Evolutionary conservation across 2,797 vertebrate species (phyloP).

Genomic region (Ctenopoma multispine): DNA sequence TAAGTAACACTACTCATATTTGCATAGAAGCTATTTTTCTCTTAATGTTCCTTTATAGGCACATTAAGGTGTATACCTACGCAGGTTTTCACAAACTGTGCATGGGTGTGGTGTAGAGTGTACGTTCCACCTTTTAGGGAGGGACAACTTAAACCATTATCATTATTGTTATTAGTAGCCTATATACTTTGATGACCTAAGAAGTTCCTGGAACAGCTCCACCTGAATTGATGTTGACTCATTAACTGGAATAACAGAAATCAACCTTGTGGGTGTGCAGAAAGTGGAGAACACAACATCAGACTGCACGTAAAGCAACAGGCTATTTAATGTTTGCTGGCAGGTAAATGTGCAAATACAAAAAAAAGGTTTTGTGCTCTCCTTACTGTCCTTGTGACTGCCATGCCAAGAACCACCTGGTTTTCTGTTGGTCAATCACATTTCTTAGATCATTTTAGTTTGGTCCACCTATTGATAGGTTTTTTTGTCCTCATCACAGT

Average conservation of each 20-base stretch:
- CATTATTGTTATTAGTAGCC: neutral
- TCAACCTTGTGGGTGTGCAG: conserved; percentile 13
- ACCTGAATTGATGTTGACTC: conserved; percentile 7
- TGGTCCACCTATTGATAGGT: too few relatives aligned
- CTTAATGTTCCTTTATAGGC: neutral
- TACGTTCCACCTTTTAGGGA: conserved; percentile 25
- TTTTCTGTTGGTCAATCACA: neutral
- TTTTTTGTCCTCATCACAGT: neutral
- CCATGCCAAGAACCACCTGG: conserved; percentile 12
- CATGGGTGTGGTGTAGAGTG: conserved; percentile 11
- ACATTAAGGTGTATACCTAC: neutral
- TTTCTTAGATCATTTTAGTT: neutral
- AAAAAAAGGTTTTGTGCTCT: neutral
- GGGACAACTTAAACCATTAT: conserved; percentile 23
- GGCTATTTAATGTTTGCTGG: conserved; percentile 15
- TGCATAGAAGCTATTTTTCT: conserved; percentile 10
- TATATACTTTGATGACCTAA: conserved; percentile 21
- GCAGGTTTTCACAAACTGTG: neutral
- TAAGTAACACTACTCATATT: conserved; percentile 83
- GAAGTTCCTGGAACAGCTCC: conserved; percentile 23
- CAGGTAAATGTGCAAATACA: neutral
- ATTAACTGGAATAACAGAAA: conserved; percentile 35
- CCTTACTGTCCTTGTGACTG: neutral
- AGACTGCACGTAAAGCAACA: conserved; percentile 12
- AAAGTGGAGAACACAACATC: conserved; percentile 1